A percentile compares a stretch with the other conserved stretches of the same genome.
phyloP scores from a whole-genome alignment of 2,888 invertebrate species.

The Abrostola triplasia region DNA sequence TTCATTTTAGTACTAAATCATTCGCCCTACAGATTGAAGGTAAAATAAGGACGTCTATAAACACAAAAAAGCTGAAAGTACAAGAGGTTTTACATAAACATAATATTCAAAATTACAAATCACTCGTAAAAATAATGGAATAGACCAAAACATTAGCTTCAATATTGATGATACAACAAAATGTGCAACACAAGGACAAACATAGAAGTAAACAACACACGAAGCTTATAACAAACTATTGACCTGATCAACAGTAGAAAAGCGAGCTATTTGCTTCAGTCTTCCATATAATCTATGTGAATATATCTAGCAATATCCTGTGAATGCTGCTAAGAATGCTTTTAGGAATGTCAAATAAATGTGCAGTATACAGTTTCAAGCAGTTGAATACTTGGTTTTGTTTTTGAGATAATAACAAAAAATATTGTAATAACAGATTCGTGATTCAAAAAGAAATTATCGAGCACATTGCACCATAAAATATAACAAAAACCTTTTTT shows the following conservation, averaged over 20 bases:
- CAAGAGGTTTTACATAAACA: not conserved
- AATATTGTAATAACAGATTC: not conserved
- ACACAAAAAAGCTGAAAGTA: not conserved
- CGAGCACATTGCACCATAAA: not conserved
- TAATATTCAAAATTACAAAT: not conserved
- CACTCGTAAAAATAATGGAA: no score
- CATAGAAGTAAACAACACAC: constrained; percentile 55
- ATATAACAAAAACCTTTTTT: no score
- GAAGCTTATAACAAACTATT: constrained; percentile 79
- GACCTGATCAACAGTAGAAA: constrained; percentile 81
- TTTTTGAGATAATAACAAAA: not conserved
- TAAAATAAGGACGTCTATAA: not conserved
- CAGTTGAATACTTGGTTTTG: constrained; percentile 7
- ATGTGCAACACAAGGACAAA: constrained; percentile 47
- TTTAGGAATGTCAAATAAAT: constrained; percentile 77
- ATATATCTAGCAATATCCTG: constrained; percentile 70
- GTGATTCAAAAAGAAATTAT: not conserved
- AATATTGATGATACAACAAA: constrained; percentile 8
- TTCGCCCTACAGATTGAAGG: not conserved
- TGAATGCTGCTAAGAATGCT: constrained; percentile 63
- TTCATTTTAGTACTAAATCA: not conserved
- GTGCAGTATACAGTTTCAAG: constrained; percentile 38
- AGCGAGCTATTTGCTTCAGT: constrained; percentile 76
- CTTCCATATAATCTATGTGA: constrained; percentile 67
- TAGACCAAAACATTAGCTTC: not conserved